These are phyloP conservation scores for Petrolisthes manimaculis DNA, from an alignment of 2,888 invertebrate species.

Conservation along the genomic window DNA sequence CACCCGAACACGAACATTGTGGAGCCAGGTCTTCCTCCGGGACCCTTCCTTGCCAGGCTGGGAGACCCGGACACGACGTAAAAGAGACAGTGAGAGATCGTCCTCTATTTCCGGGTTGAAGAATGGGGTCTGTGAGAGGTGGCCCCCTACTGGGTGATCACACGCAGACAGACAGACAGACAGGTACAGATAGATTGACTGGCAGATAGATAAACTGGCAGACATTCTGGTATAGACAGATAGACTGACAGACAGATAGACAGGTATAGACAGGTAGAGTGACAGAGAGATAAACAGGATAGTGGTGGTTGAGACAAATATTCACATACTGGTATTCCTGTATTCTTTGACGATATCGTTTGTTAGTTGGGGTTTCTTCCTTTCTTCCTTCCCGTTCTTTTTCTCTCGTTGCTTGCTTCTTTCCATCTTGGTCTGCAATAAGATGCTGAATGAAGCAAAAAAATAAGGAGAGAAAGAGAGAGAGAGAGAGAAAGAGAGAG, in stretches of 20 bases:
- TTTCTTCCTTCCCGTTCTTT: no score
- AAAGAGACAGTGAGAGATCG: constrained; percentile 18
- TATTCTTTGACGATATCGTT: no score
- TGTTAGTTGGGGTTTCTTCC: no score
- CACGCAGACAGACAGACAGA: neutral
- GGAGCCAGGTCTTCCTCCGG: no score
- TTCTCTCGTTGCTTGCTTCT: no score
- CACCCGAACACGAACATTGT: no score
- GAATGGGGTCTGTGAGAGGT: neutral
- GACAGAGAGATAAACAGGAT: no score
- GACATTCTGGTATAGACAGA: neutral
- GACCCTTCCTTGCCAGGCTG: neutral
- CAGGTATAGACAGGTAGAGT: neutral
- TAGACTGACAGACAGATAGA: constrained; percentile 12
- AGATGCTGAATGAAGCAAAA: no score
- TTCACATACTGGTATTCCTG: no score
- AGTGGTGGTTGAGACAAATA: no score
- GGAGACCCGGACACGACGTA: neutral
- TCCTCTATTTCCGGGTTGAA: constrained; percentile 9
- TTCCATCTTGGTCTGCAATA: no score
- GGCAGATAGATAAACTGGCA: no score
- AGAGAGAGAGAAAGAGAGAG: neutral
- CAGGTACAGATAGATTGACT: neutral
- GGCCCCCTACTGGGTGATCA: constrained; percentile 8
- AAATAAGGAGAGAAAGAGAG: constrained; percentile 8